These are phyloP conservation scores for Halictus rubicundus DNA, from an alignment of 1,140 invertebrate species.

Conservation along the genomic window DNA sequence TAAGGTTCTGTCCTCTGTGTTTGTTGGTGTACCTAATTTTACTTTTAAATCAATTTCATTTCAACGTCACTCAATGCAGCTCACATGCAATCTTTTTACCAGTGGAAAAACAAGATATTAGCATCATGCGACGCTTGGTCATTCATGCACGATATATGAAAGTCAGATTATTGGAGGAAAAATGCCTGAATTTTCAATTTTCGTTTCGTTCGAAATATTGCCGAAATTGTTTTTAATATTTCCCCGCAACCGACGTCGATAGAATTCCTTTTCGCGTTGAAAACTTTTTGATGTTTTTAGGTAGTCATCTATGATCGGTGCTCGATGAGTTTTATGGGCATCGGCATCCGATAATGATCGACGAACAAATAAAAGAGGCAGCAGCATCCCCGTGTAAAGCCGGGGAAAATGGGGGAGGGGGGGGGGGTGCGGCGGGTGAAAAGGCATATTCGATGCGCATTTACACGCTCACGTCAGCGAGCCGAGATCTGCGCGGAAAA, in stretches of 20 bases:
- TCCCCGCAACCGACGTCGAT: neutral
- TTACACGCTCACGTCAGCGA: constrained; percentile 47
- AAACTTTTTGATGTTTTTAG: neutral
- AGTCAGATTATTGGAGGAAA: too few relatives aligned
- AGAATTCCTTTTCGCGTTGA: neutral
- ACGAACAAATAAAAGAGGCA: neutral
- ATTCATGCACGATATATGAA: too few relatives aligned
- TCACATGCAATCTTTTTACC: too few relatives aligned
- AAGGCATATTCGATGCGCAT: constrained; percentile 68
- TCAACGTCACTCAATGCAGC: too few relatives aligned
- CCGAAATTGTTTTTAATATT: neutral
- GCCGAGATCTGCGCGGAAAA: constrained; percentile 20
- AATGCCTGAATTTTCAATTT: too few relatives aligned
- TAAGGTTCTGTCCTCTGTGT: too few relatives aligned
- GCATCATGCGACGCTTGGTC: too few relatives aligned
- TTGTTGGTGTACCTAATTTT: too few relatives aligned
- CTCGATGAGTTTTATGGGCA: neutral
- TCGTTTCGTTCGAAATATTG: too few relatives aligned
- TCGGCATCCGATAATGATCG: constrained; percentile 25
- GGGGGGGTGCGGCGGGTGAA: constrained; percentile 29
- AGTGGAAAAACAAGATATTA: too few relatives aligned
- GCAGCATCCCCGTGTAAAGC: neutral
- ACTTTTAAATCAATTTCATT: too few relatives aligned
- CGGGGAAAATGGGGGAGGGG: neutral
- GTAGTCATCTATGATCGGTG: neutral